These are phyloP conservation scores for Euphysa ruthae DNA, from an alignment of 30 jellyfish, hydroid and myxozoan genomes.

Conservation along the genomic window DNA sequence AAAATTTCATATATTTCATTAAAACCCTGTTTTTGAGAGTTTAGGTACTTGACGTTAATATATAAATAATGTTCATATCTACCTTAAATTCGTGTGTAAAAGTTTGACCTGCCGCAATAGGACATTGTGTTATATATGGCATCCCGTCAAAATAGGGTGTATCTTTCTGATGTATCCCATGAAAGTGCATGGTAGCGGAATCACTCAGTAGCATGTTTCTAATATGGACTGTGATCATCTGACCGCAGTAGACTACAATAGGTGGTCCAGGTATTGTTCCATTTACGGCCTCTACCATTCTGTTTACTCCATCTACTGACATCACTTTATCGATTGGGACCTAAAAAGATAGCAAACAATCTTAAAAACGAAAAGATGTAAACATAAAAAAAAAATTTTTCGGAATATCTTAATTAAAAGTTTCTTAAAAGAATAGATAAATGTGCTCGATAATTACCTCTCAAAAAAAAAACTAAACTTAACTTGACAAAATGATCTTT, in stretches of 20 bases:
- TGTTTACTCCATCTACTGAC: conserved; percentile 71
- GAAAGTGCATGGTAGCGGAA: conserved; percentile 85
- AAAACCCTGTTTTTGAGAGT: no score
- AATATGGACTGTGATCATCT: conserved; percentile 73
- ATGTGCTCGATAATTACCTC: background rate
- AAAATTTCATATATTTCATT: no score
- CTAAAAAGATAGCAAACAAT: no score
- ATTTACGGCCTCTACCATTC: conserved; percentile 83
- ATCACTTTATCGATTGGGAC: conserved; percentile 72
- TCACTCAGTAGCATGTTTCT: conserved; percentile 65
- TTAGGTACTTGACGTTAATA: no score
- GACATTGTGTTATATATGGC: conserved; percentile 90
- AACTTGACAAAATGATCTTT: no score
- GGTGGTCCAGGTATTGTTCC: conserved; percentile 94
- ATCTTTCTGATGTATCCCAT: conserved; percentile 81
- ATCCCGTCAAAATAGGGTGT: conserved; percentile 97
- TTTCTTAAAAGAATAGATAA: background rate
- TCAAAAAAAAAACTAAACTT: no score
- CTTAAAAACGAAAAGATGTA: no score
- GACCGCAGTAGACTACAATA: conserved; percentile 73
- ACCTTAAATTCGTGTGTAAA: conserved; percentile 92
- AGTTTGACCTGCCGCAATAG: conserved; percentile 94
- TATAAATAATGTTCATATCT: no score
- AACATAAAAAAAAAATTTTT: background rate
- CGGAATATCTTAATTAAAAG: background rate